phyloP scores from a whole-genome alignment of 92 coral and sea anemone genomes.

The Actinernus sp. region DNA sequence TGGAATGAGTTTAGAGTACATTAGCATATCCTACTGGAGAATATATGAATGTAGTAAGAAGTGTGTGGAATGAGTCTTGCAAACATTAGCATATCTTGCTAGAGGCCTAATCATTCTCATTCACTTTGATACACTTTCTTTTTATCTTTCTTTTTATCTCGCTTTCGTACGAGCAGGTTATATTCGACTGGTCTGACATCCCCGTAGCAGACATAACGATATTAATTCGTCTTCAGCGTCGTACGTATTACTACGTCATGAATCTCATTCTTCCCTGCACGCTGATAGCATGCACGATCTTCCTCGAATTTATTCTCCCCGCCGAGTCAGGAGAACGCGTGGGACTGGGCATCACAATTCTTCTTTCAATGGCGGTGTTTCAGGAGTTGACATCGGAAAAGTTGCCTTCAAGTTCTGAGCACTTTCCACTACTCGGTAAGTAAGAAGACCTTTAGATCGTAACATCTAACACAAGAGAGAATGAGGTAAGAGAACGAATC shows the following conservation, averaged over 20 bases:
- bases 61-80: no score
- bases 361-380: slow-evolving; percentile 90
- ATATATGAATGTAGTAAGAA: no score
- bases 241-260: slow-evolving; percentile 93
- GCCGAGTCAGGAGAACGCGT: slow-evolving; percentile 96
- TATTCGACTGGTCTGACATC: slow-evolving; percentile 59
- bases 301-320: slow-evolving; percentile 92
- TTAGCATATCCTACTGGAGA: neutral
- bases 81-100: no score
- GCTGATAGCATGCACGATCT: slow-evolving; percentile 89
- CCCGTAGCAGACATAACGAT: slow-evolving; percentile 69
- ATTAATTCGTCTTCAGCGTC: slow-evolving; percentile 71
- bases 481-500: no score
- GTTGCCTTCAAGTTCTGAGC: slow-evolving; percentile 94
- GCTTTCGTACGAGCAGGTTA: no score
- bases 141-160: neutral
- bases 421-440: slow-evolving; percentile 84
- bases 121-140: neutral
- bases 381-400: slow-evolving; percentile 93
- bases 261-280: slow-evolving; percentile 89
- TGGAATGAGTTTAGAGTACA: no score
- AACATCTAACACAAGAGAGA: no score
- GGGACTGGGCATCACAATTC: slow-evolving; percentile 87
- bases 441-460: no score
- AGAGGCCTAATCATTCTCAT: no score